phyloP scores from a whole-genome alignment of 2,888 invertebrate genomes.

The Aricia artaxerxes region DNA sequence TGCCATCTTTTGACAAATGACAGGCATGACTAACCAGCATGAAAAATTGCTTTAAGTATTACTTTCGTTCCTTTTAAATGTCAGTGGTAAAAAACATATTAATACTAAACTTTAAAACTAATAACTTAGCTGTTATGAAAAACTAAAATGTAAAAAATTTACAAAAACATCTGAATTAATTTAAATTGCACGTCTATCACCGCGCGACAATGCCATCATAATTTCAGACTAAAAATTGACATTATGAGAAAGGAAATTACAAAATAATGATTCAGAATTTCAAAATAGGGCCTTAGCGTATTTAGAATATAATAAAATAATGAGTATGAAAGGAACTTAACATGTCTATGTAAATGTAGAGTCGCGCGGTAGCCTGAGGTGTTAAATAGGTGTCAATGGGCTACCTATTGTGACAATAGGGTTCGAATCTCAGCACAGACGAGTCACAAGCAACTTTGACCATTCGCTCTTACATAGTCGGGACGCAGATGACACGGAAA shows the following conservation, averaged over 20 bases:
- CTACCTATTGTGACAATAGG: slow-evolving; percentile 35
- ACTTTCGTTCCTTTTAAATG: neutral
- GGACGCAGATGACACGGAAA: too few species aligned
- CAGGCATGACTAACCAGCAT: neutral
- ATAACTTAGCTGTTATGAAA: neutral
- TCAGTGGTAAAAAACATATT: neutral
- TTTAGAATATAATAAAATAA: slow-evolving; percentile 33
- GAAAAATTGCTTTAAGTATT: neutral
- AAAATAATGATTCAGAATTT: slow-evolving; percentile 11
- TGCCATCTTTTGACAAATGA: neutral
- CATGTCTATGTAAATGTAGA: slow-evolving; percentile 32
- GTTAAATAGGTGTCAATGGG: slow-evolving; percentile 58
- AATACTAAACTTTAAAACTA: neutral
- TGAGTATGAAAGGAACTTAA: slow-evolving; percentile 31
- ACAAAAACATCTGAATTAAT: neutral
- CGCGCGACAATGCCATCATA: neutral
- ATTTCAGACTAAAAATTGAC: neutral
- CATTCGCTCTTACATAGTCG: too few species aligned
- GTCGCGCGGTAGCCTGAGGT: slow-evolving; percentile 63
- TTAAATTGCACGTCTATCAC: neutral
- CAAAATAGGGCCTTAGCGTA: slow-evolving; percentile 25
- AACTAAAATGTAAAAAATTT: neutral
- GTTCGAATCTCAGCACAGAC: neutral
- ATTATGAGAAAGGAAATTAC: neutral
- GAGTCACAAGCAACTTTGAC: neutral